Evolutionary conservation across 2,113 vertebrate genomes (phyloP), one percentile per base, ranked within the genome.

Genomic region (Nothobranchius kuhntae): DNA sequence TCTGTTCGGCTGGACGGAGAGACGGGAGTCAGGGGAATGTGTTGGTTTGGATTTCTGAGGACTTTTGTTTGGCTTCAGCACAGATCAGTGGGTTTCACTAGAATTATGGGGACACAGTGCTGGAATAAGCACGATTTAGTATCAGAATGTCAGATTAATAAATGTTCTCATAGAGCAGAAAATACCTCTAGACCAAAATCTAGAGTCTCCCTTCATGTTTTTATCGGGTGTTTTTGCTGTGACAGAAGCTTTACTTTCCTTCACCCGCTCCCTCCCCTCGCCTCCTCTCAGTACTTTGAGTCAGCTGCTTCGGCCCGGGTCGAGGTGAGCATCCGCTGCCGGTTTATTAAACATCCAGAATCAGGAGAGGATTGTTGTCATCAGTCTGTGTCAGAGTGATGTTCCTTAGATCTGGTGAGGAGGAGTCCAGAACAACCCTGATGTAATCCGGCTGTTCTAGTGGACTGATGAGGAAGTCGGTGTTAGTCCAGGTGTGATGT

Each of bases 61-160:
- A 88, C 75, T 86, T 61, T 75, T 92, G 86, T 91, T 92, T 92
- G 81, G 59, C 79, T 91, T 91, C 89, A 86, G 74, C 77, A 71
- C 75, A 69, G 77, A 78, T 79, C 38, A 66, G 83, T 80, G 70
- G 72, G 86, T 77, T 57, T 66, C 55, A 55, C 53, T 2, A 68
- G 30, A 70, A 83, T 68, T 75, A 53, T 60, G 40, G 44, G 44
- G 56, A 38, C 65, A 63, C 47, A 61, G 75, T 75, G 61, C 52
- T 64, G 61, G 67, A 73, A 13, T 36, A 50, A 36, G 38, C 38
- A n/a, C 7, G 7, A 48, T 48, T 48, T n/a, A 6, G 14, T 48
- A 2, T 11, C 15, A 48, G 8, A 48, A n/a, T 48, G 14, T 30
- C 30, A 30, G 30, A 30, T 4, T 30, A 30, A 30, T 4, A 7